Evolutionary conservation across 2,797 vertebrate genomes (phyloP), one percentile per base, ranked within the genome.

Genomic region (Macropus fuliginosus): DNA sequence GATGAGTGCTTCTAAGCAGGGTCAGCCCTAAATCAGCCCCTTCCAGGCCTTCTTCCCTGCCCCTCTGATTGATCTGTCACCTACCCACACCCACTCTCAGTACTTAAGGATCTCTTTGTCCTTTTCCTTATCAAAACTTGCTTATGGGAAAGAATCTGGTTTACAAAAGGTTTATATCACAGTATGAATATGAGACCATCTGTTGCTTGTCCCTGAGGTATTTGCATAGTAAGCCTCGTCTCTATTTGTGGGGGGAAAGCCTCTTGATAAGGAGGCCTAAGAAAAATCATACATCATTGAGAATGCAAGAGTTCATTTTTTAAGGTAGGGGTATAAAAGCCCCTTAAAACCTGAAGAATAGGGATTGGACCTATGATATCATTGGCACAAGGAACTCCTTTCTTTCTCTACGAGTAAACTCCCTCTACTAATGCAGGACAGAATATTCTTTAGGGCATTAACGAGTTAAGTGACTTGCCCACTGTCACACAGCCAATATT

Each of bases 91-190:
- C 1, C 0, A 24, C 29, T 52, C 55, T 18, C 34, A 66, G n/a
- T 28, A 94, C 14, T 0, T 0, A 0, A 28, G 1, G 16, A 55
- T 52, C 1, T 0, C n/a, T 66, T 54, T n/a, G 74, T 29, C 40
- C 16, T 18, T 40, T 6, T 27, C 0, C 0, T 54, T 14, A 59
- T 56, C 54, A 54, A 92, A 93, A 91, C 0, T 0, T 16, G 31
- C 10, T 93, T 90, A 50, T 24, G 9, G 27, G 10, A 54, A 54
- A 46, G 10, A 5, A 90, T 55, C 92, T 89, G 14, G 14, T 28
- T 18, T 93, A 21, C 2, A 54, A 0, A 18, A 27, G 21, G 40
- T 87, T 54, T 66, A 91, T 5, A n/a, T 31, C 50, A 50, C 16
- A 16, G 31, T 10, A 11, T 34, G 87, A 28, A 2, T 6, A 11